phyloP scores from a whole-genome alignment of 2,888 invertebrate species.

The Conomelus anceps region DNA sequence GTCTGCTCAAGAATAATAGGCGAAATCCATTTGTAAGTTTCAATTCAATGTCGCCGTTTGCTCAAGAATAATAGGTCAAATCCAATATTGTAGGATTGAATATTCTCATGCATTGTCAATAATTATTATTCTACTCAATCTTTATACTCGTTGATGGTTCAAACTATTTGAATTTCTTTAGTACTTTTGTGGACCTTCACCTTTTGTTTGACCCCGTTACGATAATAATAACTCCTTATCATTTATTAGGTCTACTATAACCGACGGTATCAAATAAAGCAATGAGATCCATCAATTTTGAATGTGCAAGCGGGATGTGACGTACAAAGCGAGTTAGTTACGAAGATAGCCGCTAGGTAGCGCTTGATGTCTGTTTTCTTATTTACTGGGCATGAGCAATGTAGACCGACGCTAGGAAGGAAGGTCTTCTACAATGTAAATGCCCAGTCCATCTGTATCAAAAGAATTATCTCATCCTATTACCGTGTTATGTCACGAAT shows the following conservation, averaged over 20 bases:
- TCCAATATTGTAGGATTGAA: no score
- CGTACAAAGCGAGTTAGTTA: not conserved
- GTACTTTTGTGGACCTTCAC: not conserved
- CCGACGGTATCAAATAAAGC: not conserved
- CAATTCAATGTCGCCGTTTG: no score
- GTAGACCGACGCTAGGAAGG: not conserved
- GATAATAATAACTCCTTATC: not conserved
- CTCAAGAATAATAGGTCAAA: no score
- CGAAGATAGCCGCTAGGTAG: not conserved
- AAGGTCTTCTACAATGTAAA: not conserved
- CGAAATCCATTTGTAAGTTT: no score
- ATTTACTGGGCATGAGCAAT: not conserved
- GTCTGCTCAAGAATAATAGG: no score
- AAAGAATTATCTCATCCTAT: not conserved
- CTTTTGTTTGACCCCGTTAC: not conserved
- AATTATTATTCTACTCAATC: not conserved
- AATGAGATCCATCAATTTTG: not conserved
- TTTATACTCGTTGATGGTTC: not conserved
- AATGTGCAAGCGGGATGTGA: not conserved
- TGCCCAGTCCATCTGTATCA: not conserved
- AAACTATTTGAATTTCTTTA: not conserved
- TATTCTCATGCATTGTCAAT: not conserved
- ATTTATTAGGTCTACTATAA: no score
- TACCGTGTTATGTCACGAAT: not conserved
- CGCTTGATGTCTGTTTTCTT: not conserved